Conservation (phyloP, 2,113 vertebrate species). For the Riparia riparia region DNA sequence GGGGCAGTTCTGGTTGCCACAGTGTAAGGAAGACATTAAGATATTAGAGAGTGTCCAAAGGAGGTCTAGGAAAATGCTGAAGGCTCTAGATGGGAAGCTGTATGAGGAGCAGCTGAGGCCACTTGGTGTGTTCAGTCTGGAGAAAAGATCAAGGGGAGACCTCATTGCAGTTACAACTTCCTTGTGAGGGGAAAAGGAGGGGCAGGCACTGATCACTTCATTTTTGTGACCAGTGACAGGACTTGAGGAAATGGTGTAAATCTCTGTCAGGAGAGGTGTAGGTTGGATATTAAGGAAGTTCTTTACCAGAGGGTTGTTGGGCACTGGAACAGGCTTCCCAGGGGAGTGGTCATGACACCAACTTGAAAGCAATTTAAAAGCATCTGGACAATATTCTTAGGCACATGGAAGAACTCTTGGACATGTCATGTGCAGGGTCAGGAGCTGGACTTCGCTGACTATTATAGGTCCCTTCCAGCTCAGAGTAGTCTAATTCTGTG, state of each 20-base stretch:
- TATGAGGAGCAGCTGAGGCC: fast-evolving
- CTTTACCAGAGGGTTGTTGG: neutral
- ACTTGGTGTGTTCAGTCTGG: neutral
- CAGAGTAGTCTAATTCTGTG: neutral
- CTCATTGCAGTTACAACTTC: fast-evolving
- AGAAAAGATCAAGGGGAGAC: neutral
- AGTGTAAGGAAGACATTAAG: no score
- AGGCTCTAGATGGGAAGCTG: fast-evolving
- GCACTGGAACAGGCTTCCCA: neutral
- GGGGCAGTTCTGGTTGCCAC: fast-evolving
- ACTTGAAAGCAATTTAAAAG: neutral
- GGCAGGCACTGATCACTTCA: neutral
- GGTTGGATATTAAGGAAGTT: neutral
- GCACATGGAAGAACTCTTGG: no score
- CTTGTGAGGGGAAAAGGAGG: fast-evolving
- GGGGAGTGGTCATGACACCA: no score
- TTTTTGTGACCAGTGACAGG: no score
- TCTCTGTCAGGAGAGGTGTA: neutral
- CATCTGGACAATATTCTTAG: neutral
- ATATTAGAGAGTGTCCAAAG: neutral
- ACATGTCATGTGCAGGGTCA: neutral
- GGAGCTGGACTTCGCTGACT: neutral
- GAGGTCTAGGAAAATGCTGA: neutral
- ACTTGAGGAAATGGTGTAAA: neutral
- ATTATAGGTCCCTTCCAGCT: fast-evolving